A percentile compares a stretch with the other conserved stretches of the same genome.
Evolutionary conservation across 2,113 vertebrate genomes (phyloP).

Genomic region (Shinisaurus crocodilurus): DNA sequence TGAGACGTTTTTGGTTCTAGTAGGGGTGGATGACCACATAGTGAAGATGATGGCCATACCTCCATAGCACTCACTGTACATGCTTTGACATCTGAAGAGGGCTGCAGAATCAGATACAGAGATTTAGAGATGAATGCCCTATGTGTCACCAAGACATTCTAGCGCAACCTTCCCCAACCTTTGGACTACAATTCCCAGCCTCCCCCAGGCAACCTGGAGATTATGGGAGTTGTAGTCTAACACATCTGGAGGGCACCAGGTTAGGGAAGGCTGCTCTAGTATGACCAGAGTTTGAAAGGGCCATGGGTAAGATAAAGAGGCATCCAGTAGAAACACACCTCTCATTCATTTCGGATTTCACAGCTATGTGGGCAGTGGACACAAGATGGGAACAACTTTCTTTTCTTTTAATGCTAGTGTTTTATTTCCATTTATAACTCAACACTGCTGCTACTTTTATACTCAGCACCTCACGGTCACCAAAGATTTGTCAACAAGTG

Average conservation of each 20-base stretch:
- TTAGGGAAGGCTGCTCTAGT: background rate
- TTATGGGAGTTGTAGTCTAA: background rate
- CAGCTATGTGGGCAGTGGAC: background rate
- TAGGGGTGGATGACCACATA: background rate
- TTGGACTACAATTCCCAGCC: too few species aligned
- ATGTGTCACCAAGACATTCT: background rate
- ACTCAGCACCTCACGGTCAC: too few species aligned
- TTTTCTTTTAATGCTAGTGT: too few species aligned
- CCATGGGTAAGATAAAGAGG: background rate
- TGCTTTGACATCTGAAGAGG: background rate
- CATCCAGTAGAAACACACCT: background rate
- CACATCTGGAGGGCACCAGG: background rate
- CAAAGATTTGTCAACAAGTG: too few species aligned
- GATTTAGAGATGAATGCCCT: background rate
- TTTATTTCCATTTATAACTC: too few species aligned
- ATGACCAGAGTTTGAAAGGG: background rate
- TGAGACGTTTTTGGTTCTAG: background rate
- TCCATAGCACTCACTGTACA: background rate
- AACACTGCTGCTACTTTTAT: too few species aligned
- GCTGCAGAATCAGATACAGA: background rate
- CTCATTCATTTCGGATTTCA: background rate
- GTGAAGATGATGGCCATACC: background rate
- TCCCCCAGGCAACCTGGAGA: too few species aligned
- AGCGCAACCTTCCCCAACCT: too few species aligned
- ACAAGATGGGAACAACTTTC: background rate